Evolutionary conservation across 64 coral and sea anemone genomes (phyloP), one percentile per base, ranked within the genome.

Genomic region (Hydrozoanthus tunicans): DNA sequence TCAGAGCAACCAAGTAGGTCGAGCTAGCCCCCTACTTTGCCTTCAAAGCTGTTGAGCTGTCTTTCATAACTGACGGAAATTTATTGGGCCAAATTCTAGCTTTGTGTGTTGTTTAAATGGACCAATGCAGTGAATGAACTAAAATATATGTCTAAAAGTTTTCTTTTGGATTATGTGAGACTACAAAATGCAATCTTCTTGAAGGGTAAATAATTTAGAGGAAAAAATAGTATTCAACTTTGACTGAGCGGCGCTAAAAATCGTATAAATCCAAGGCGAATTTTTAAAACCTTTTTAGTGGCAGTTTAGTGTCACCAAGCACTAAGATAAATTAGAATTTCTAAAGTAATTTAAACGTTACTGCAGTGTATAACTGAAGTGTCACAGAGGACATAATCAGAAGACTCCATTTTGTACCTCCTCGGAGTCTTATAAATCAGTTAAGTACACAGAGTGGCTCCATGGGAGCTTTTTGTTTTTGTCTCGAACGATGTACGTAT

Each of bases 351-450:
- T 43, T 43, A 43, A 43, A 43, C 32, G 32, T 43, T 43, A 43
- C 32, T 43, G 32, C 32, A 43, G 32, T 43, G 32, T 43, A 43
- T 43, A 43, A 43, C 32, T 43, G 32, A 43, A 43, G 32, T 43
- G 32, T 1, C 32, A 43, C 0, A 43, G 32, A 43, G 32, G 32
- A 43, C 32, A 43, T 43, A 43, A 43, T 56, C 74, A 54, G n/a
- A 12, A 17, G 25, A 73, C 27, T 75, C 72, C 8, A 53, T 3
- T 74, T 59, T 43, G 24, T 53, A 88, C 84, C 84, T 73, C 84
- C 84, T 88, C 84, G 58, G 84, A 88, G 23, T 88, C 65, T 74
- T 59, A 51, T 86, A 75, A 74, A 88, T 88, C 56, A 88, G 55
- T 74, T 59, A 26, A 51, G 67, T 60, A 88, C 84, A 88, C 84